Evolutionary conservation across 2,888 invertebrate genomes (phyloP).

Genomic region (Brenthis daphne): DNA sequence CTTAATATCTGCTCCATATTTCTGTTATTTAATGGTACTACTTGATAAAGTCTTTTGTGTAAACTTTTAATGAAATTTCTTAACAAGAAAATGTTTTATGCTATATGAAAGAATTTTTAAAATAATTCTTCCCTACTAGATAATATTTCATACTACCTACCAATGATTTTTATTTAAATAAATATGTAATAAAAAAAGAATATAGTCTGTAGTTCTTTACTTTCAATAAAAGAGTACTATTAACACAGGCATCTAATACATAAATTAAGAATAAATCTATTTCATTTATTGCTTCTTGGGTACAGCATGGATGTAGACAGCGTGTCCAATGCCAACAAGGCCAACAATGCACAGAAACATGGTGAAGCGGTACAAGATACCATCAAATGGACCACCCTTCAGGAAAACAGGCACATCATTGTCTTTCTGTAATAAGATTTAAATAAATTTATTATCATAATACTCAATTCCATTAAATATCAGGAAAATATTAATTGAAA

Average conservation of each 20-base stretch:
- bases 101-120: too few species aligned
- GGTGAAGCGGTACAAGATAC: conserved; percentile 72
- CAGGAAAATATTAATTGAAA: background rate
- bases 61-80: too few species aligned
- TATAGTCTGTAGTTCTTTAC: conserved; percentile 45
- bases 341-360: conserved; percentile 66
- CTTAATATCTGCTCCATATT: too few species aligned
- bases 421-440: conserved; percentile 67
- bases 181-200: background rate
- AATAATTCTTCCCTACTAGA: too few species aligned
- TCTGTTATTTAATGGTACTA: too few species aligned
- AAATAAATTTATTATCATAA: background rate
- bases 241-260: conserved; percentile 61
- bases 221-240: conserved; percentile 53
- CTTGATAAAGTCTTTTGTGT: too few species aligned
- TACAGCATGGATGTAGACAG: conserved; percentile 63
- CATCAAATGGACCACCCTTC: conserved; percentile 82
- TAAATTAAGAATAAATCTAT: conserved; percentile 42
- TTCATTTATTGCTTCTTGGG: conserved; percentile 62
- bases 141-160: too few species aligned
- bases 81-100: too few species aligned
- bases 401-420: conserved; percentile 83
- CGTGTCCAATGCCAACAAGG: conserved; percentile 64
- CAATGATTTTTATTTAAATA: too few species aligned
- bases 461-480: background rate